Evolutionary conservation across 2,113 vertebrate species (phyloP).

Genomic region (Spea multiplicata): DNA sequence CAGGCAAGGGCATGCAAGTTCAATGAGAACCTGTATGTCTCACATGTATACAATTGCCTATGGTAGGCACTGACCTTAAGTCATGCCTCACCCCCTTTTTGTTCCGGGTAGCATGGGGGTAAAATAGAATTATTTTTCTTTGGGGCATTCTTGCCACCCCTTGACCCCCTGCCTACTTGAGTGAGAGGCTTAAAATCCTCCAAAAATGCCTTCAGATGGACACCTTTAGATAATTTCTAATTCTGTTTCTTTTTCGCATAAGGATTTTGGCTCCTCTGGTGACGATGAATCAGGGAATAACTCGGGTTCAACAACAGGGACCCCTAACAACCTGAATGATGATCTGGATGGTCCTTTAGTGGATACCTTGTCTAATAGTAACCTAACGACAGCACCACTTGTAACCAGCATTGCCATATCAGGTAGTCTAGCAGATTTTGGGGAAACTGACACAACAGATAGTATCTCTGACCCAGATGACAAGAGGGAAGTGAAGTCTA

Average conservation of each 20-base stretch:
- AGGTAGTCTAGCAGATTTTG: neutral
- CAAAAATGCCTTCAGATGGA: too few relatives aligned
- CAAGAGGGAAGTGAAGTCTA: conserved; percentile 65
- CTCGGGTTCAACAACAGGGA: neutral
- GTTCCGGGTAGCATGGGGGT: too few relatives aligned
- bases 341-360: neutral
- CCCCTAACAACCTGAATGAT: neutral
- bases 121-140: too few relatives aligned
- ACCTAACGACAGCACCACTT: neutral
- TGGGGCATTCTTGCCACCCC: too few relatives aligned
- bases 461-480: conserved; percentile 46
- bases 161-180: too few relatives aligned
- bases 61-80: too few relatives aligned
- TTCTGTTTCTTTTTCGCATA: neutral
- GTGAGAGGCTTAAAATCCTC: too few relatives aligned
- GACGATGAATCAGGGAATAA: neutral
- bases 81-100: too few relatives aligned
- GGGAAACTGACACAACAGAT: conserved; percentile 38
- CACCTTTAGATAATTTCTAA: too few relatives aligned
- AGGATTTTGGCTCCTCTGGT: conserved; percentile 8
- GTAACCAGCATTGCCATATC: neutral
- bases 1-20: too few relatives aligned
- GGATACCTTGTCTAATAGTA: neutral
- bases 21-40: too few relatives aligned
- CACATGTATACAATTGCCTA: too few relatives aligned